Base-by-base conservation (phyloP, 2,797 vertebrate genomes). In the Phyllotis vaccarum region DNA sequence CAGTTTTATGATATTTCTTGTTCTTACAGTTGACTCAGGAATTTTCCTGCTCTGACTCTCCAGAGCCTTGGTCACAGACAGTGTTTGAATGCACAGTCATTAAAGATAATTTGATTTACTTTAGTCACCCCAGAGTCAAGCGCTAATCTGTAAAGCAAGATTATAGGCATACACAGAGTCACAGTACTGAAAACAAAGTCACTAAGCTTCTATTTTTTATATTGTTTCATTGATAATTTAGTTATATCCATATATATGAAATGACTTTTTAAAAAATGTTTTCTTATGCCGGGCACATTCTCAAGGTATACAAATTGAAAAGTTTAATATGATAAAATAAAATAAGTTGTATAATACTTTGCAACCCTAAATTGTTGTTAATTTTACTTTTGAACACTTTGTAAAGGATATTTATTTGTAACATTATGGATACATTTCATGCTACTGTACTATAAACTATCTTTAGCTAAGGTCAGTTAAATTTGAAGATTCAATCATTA, bases 1-100 rank as follows among this genome's bases (percentile, higher is more conserved):
- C 89, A 86, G 70, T 88, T 83, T 58, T 96, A 88, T 93, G 64
- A 76, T 81, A 72, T 94, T 93, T 40, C 86, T 89, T 95, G 37
- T 88, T 43, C 89, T 95, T 90, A 72, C 11, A 68, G 27, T 31
- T n/a, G 86, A 86, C 75, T 70, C 49, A 89, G 56, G 29, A 89
- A 21, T 92, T 95, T 94, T 93, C 21, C 76, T 22, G 70, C 68
- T 95, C 5, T 93, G 46, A 6, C 54, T 92, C 90, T 86, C 46
- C 49, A 86, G 21, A 89, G 29, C 24, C 87, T 88, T 95, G 40
- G 6, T 86, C 81, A 85, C 78, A 82, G 5, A 2, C n/a, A 12
- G 86, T 86, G n/a, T 2, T 16, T 80, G 34, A 87, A 91, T 91
- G 89, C 72, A 89, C n/a, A 86, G 6, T 60, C 46, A 76, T 58